Base-by-base conservation (phyloP, 2,888 invertebrate genomes). In the Nudaria mundana region DNA sequence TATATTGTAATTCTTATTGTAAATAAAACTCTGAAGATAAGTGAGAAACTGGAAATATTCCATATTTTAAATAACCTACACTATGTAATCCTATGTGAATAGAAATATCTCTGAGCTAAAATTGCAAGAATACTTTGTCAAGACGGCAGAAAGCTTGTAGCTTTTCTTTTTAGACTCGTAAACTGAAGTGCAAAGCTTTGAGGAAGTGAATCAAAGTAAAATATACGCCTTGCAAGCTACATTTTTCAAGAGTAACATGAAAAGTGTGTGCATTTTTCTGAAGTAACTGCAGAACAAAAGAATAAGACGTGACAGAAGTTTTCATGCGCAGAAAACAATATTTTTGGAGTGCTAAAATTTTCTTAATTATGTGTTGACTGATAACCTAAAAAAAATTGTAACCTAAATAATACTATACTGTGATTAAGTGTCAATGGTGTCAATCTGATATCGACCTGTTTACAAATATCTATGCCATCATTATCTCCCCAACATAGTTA, bases 131-230 rank as follows among this genome's bases (percentile, higher is more conserved):
- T 59, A 54, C 51, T 56, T 51, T 56, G 56, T 64, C 55, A 49
- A 50, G 54, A 54, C 57, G 57, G 45, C 56, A 53, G 56, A 54
- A 56, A 66, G 56, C 63, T 45, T 49, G 56, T 51, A 56, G 61
- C 68, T 51, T 62, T 63, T 66, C 59, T 57, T 64, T 66, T 63
- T 49, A 31, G 34, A 58, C 52, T 52, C 59, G 46, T 57, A 52
- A 48, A 48, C 29, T 49, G 42, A 44, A 36, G 52, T 41, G n/a
- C n/a, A n/a, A n/a, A n/a, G n/a, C n/a, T n/a, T 5, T 6, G 11
- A 12, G 11, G 5, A 25, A 25, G 24, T 25, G 3, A 25, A 7
- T 12, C 5, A 25, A n/a, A n/a, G n/a, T n/a, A n/a, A n/a, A n/a
- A n/a, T n/a, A n/a, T n/a, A n/a, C n/a, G n/a, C n/a, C 6, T 23